Evolutionary conservation across 2,113 vertebrate genomes (phyloP).

Genomic region (Bothrops jararaca): DNA sequence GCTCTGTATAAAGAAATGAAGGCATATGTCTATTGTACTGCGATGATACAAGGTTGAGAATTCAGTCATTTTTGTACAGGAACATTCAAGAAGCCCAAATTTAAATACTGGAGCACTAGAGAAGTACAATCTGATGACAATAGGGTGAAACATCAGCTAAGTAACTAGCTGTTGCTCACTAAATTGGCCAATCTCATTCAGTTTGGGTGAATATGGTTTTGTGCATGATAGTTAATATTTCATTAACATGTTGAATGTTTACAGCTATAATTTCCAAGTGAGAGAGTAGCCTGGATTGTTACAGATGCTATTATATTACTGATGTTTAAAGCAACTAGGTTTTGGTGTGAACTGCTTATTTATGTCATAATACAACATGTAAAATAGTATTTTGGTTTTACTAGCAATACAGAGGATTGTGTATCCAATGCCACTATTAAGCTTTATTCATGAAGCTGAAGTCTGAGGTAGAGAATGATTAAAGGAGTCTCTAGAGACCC

Average conservation of each 20-base stretch:
- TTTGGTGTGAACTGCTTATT: neutral
- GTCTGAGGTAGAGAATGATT: neutral
- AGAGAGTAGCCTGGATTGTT: neutral
- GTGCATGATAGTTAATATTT: neutral
- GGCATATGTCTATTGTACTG: neutral
- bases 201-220: neutral
- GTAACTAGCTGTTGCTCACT: neutral
- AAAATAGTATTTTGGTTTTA: neutral
- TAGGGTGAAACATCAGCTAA: neutral
- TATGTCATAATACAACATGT: neutral
- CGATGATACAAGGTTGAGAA: neutral
- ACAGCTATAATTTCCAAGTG: neutral
- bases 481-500: neutral
- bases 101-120: neutral
- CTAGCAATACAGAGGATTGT: neutral
- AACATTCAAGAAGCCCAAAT: neutral
- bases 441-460: neutral
- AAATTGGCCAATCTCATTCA: neutral
- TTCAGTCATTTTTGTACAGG: neutral
- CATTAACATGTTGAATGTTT: neutral
- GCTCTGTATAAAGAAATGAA: neutral
- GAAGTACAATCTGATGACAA: neutral
- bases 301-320: neutral
- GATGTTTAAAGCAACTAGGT: neutral
- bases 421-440: neutral